Percentiles rank a stretch among this genome's conserved stretches.
These are phyloP conservation scores for Lagorchestes hirsutus DNA, from an alignment of 2,797 vertebrate genomes.

Conservation along the genomic window DNA sequence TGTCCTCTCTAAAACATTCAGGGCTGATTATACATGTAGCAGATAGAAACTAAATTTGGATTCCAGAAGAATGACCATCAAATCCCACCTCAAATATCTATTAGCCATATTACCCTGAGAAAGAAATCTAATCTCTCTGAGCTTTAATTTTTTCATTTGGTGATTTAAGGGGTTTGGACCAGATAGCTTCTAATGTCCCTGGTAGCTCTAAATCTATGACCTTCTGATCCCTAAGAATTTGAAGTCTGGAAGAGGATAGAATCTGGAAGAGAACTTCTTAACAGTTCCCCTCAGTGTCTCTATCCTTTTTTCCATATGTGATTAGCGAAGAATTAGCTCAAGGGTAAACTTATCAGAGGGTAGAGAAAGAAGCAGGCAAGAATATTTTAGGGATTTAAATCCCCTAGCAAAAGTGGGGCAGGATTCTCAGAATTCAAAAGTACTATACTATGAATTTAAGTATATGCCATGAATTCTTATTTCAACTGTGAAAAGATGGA, in stretches of 20 bases:
- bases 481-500: background rate
- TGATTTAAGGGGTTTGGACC: background rate
- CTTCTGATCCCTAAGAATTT: too few relatives aligned
- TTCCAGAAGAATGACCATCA: background rate
- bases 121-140: background rate
- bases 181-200: background rate
- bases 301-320: background rate
- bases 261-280: background rate
- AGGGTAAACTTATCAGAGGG: background rate
- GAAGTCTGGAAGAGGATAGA: background rate
- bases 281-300: background rate
- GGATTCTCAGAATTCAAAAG: conserved; percentile 5
- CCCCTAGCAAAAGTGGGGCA: background rate
- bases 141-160: background rate
- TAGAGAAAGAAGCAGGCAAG: background rate
- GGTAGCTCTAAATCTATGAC: too few relatives aligned
- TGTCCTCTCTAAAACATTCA: background rate
- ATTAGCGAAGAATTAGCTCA: background rate
- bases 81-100: background rate
- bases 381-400: background rate
- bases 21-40: background rate
- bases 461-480: conserved; percentile 16
- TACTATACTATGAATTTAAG: background rate
- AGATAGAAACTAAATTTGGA: background rate
- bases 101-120: background rate